Evolutionary conservation across 1,140 invertebrate species (phyloP), one percentile per base, ranked within the genome.

Genomic region (Orius laevigatus): DNA sequence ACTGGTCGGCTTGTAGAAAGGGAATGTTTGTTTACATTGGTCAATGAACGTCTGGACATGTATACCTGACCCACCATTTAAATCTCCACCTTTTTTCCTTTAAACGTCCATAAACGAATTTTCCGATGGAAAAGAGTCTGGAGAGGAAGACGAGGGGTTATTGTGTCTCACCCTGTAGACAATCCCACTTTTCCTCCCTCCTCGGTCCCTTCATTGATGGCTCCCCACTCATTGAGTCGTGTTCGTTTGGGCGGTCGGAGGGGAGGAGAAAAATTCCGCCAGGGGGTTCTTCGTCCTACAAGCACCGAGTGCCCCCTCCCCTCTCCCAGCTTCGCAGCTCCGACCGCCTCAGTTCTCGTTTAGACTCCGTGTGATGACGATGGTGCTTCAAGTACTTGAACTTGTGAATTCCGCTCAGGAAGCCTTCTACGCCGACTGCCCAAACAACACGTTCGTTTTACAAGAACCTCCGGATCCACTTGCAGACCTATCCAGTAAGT

Each of bases 311-410:
- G 20, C 44, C 32, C 12, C n/a, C 32, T 36, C 12, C 20, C 20
- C 3, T 15, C 2, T n/a, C 47, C 33, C 20, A 18, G 19, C 38
- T 35, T 35, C 16, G 47, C 5, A 36, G 19, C 35, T 31, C 14
- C 8, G 5, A 9, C 12, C 33, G 10, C 35, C 35, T 49, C 35
- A 38, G 33, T 41, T 20, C 20, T 20, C 20, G 18, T 41, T 16
- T 2, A 6, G 47, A 12, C 14, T 38, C 3, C 12, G 20, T 20
- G 31, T 6, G 20, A 25, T 40, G 33, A 38, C 34, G 16, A 61
- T 61, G 59, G 57, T 61, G 48, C 46, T 61, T 31, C 59, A 59
- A 52, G 57, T 55, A 10, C 46, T 60, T 46, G 58, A 61, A 36
- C 45, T 58, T 32, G 56, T 58, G 20, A 58, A 53, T 39, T 54